Evolutionary conservation across 2,888 invertebrate species (phyloP).

Genomic region (Platycheirus albimanus): DNA sequence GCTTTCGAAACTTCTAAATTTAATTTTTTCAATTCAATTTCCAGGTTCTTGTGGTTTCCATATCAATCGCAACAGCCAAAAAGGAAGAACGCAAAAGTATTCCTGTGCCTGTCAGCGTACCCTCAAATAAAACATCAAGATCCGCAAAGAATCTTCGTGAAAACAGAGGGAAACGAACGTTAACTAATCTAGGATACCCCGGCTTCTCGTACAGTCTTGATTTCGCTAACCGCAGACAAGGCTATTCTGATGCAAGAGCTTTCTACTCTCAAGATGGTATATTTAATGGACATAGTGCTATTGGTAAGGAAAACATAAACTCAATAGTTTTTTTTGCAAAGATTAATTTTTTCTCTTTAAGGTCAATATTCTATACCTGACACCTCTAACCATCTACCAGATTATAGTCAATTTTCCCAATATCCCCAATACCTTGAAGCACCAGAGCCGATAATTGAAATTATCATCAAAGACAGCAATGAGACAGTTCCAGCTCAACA

Average conservation of each 20-base stretch:
- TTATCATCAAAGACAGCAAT: constrained; percentile 95
- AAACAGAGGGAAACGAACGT: constrained; percentile 81
- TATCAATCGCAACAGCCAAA: constrained; percentile 76
- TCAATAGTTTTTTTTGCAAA: neutral
- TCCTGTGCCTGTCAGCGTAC: constrained; percentile 74
- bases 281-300: constrained; percentile 78
- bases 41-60: constrained; percentile 78
- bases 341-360: constrained; percentile 9
- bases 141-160: constrained; percentile 75
- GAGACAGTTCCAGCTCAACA: constrained; percentile 88
- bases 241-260: constrained; percentile 76
- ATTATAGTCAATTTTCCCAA: constrained; percentile 73
- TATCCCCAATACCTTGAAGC: constrained; percentile 87
- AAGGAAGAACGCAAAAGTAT: constrained; percentile 55
- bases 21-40: too few relatives aligned
- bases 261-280: constrained; percentile 79
- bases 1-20: too few relatives aligned
- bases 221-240: constrained; percentile 78
- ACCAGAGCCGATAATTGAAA: constrained; percentile 95
- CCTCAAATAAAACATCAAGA: constrained; percentile 56
- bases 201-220: constrained; percentile 78
- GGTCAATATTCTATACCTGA: constrained; percentile 73
- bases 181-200: constrained; percentile 80
- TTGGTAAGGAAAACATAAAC: constrained; percentile 34
- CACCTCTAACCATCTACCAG: constrained; percentile 77